A percentile compares a stretch with the other conserved stretches of the same genome.
These are phyloP conservation scores for Halictus ligatus DNA, from an alignment of 2,888 invertebrate species.

Conservation along the genomic window DNA sequence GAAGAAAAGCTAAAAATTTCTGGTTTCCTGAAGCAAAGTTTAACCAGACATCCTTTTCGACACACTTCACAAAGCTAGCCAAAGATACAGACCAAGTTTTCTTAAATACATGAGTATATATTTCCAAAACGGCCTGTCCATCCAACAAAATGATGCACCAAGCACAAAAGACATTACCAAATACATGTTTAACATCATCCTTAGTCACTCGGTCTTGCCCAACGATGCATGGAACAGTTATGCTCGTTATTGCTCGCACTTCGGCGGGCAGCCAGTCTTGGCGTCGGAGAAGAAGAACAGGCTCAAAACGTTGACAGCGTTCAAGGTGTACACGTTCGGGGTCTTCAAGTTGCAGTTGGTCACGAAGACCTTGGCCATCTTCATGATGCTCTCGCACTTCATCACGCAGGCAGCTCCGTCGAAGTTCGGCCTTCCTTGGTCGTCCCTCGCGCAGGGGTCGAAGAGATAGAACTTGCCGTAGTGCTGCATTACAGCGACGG, in stretches of 20 bases:
- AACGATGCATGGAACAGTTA: too few relatives aligned
- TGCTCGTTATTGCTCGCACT: constrained; percentile 54
- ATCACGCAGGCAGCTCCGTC: constrained; percentile 77
- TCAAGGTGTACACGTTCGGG: constrained; percentile 78
- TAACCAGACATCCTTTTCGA: too few relatives aligned
- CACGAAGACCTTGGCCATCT: constrained; percentile 74
- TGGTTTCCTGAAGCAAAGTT: too few relatives aligned
- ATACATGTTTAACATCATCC: not conserved
- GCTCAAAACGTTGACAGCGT: constrained; percentile 75
- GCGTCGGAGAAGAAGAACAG: constrained; percentile 77
- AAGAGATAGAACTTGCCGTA: constrained; percentile 87
- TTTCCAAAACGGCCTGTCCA: not conserved
- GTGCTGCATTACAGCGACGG: constrained; percentile 86
- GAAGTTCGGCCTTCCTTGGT: constrained; percentile 62
- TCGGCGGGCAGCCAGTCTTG: constrained; percentile 59
- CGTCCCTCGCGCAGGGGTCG: constrained; percentile 86
- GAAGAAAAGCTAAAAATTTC: too few relatives aligned
- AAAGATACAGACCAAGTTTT: too few relatives aligned
- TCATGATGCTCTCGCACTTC: constrained; percentile 73
- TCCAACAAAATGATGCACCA: not conserved
- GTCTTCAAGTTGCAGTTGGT: constrained; percentile 72
- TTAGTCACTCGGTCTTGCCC: too few relatives aligned
- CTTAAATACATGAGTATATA: not conserved
- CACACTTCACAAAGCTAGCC: too few relatives aligned
- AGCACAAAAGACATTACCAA: too few relatives aligned